Evolutionary conservation across 2,888 invertebrate genomes (phyloP).

Genomic region (Copidosoma aretas): DNA sequence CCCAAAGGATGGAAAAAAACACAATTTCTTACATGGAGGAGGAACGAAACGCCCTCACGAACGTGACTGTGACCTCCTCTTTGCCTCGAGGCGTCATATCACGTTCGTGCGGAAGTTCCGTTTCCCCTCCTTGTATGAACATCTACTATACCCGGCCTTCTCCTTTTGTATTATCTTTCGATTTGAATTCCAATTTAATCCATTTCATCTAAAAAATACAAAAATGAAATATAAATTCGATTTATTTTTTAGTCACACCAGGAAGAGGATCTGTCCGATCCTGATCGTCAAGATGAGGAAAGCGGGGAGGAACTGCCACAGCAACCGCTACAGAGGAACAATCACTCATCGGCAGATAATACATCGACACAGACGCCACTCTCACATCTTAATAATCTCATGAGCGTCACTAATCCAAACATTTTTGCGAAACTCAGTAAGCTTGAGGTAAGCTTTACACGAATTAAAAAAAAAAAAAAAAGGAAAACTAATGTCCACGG

Average conservation of each 20-base stretch:
- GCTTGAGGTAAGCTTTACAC: slow-evolving; percentile 59
- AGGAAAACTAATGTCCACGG: no score
- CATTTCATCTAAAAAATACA: not conserved
- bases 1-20: no score
- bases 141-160: no score
- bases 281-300: slow-evolving; percentile 66
- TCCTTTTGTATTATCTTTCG: no score
- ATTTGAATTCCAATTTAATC: no score
- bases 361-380: slow-evolving; percentile 59
- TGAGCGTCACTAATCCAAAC: slow-evolving; percentile 67
- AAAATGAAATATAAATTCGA: not conserved
- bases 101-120: no score
- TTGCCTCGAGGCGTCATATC: no score
- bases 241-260: slow-evolving; percentile 65
- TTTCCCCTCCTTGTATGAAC: no score
- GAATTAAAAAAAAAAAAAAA: no score
- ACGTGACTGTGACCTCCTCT: no score
- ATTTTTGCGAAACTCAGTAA: slow-evolving; percentile 59
- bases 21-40: no score
- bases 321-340: slow-evolving; percentile 56
- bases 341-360: slow-evolving; percentile 53
- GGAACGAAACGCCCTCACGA: no score
- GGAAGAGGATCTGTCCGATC: slow-evolving; percentile 67
- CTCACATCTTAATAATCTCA: slow-evolving; percentile 65
- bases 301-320: slow-evolving; percentile 62